A percentile compares a stretch with the other conserved stretches of the same genome.
phyloP scores from a whole-genome alignment of 2,113 vertebrate genomes.

The Herpetotheres cachinnans region DNA sequence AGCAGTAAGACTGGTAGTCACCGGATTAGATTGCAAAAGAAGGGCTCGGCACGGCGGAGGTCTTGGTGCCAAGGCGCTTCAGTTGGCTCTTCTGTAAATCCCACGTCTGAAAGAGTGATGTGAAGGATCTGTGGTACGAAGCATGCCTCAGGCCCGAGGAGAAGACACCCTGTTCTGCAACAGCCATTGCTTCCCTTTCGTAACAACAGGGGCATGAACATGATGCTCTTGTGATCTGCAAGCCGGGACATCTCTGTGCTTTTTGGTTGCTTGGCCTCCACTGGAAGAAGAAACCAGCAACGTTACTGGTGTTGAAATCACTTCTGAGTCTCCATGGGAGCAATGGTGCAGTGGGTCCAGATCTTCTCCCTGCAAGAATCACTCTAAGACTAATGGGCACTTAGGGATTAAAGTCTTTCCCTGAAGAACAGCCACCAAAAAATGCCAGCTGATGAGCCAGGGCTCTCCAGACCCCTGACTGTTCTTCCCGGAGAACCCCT shows the following conservation, averaged over 20 bases:
- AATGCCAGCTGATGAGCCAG: background rate
- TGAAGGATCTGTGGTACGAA: background rate
- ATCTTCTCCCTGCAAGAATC: slow-evolving; percentile 8
- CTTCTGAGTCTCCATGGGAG: background rate
- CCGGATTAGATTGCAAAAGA: slow-evolving; percentile 8
- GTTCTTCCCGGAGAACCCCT: background rate
- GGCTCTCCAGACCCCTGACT: background rate
- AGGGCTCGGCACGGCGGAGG: background rate
- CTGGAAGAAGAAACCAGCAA: slow-evolving; percentile 11
- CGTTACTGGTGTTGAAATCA: background rate
- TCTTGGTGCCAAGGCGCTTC: background rate
- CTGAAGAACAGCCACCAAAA: background rate
- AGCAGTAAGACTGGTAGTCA: background rate
- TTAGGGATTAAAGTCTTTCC: background rate
- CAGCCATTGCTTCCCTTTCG: background rate
- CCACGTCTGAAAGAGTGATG: background rate
- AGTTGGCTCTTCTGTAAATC: slow-evolving; percentile 12
- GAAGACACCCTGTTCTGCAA: background rate
- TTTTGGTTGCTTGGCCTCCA: background rate
- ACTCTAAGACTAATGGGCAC: background rate
- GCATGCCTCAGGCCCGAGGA: background rate
- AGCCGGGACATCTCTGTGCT: background rate
- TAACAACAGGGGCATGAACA: background rate
- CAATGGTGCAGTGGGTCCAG: slow-evolving; percentile 22
- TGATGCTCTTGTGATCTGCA: background rate